A percentile compares a stretch with the other conserved stretches of the same genome.
phyloP scores from a whole-genome alignment of 2,888 invertebrate genomes.

The Drosophila algonquin region DNA sequence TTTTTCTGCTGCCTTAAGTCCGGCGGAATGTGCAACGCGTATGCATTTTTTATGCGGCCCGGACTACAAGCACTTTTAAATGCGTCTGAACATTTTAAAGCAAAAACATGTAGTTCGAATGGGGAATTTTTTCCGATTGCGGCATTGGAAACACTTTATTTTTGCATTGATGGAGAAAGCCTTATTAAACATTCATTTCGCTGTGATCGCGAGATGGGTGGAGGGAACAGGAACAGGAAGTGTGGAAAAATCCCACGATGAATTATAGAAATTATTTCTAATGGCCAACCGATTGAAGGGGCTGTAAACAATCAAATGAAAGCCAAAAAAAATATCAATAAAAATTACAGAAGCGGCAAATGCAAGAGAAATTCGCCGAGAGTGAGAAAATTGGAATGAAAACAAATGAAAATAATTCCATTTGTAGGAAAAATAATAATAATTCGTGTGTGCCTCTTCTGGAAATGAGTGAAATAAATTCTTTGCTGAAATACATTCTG shows the following conservation, averaged over 20 bases:
- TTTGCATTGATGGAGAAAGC: conserved; percentile 4
- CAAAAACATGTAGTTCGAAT: conserved; percentile 15
- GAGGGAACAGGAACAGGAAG: not conserved
- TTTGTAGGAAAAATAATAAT: conserved; percentile 17
- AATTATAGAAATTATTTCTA: conserved; percentile 21
- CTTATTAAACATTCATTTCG: conserved; percentile 37
- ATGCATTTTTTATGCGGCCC: conserved; percentile 54
- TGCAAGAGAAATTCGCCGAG: conserved; percentile 7
- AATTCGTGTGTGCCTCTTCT: not conserved
- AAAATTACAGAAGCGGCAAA: conserved; percentile 40
- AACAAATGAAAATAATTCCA: conserved; percentile 28
- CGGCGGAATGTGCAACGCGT: conserved; percentile 28
- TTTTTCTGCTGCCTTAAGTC: conserved; percentile 12
- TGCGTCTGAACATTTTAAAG: conserved; percentile 37
- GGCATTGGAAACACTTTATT: conserved; percentile 6
- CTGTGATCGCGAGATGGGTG: conserved; percentile 22
- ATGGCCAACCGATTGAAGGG: conserved; percentile 22
- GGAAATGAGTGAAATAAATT: not conserved
- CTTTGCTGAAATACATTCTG: conserved; percentile 4
- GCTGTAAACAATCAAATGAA: conserved; percentile 43
- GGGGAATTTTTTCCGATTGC: conserved; percentile 21
- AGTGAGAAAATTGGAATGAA: conserved; percentile 21
- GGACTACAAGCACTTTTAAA: conserved; percentile 47
- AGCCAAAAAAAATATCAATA: conserved; percentile 8
- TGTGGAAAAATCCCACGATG: conserved; percentile 3